Base-by-base conservation (phyloP, 2,888 invertebrate species). In the Metalampra italica region DNA sequence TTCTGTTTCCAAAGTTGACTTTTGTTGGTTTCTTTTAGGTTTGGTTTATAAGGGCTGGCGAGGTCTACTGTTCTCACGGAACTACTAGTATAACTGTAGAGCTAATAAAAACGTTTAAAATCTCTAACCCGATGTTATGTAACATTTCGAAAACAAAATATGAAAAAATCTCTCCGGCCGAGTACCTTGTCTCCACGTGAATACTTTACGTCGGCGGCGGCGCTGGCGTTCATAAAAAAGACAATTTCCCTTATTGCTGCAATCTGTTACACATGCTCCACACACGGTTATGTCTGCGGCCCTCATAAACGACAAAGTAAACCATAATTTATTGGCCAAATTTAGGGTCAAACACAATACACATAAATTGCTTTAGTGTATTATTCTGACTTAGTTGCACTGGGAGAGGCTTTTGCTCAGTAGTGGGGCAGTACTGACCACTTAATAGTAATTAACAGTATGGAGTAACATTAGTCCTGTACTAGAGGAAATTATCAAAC, bases 221-320 rank as follows among this genome's bases (percentile, higher is more conserved):
- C 60, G 53, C 56, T 56, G 59, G 75, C 86, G 82, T 87, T 85
- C 88, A 87, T 88, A 88, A 87, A 88, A 88, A 88, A 87, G 86
- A 89, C 88, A 89, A 88, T 88, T 84, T 86, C 79, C 85, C 85
- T 87, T 89, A 89, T 88, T 86, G 86, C 87, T 72, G 82, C 82
- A 89, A 88, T 88, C 87, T 84, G 87, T 81, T 80, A 86, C 88
- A 87, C 83, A 82, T 87, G 87, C 75, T 82, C 78, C 42, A 65
- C 67, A 61, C 73, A 66, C 72, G 82, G 83, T 80, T 81, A 84
- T 79, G 84, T 80, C 85, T 84, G 80, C 78, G 75, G 72, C 75
- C 78, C 84, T 86, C 87, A 88, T 88, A 87, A 88, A 88, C 88
- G 87, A 87, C 87, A 87, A 85, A 88, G 86, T 87, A 87, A 88